phyloP scores from a whole-genome alignment of 1,140 invertebrate genomes.

The Lepeophtheirus salmonis region DNA sequence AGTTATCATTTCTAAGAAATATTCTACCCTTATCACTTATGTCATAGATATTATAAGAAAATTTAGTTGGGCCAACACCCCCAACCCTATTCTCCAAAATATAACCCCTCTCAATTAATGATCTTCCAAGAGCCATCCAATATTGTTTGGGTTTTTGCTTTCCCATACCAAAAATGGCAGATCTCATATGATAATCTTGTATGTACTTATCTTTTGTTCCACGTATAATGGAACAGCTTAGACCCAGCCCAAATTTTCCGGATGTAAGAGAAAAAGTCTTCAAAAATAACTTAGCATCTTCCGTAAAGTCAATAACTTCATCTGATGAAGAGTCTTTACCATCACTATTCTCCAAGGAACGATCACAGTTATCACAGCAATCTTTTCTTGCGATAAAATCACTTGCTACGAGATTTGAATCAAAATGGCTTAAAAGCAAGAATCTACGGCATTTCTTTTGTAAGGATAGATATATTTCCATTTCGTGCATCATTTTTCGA shows the following conservation, averaged over 20 bases:
- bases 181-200: not conserved
- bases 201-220: not conserved
- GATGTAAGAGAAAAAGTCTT: not conserved
- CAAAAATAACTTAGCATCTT: not conserved
- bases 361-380: conserved; percentile 7
- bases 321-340: not conserved
- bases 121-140: conserved; percentile 2
- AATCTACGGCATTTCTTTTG: conserved; percentile 1
- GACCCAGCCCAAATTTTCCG: not conserved
- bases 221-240: not conserved
- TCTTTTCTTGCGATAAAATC: not conserved
- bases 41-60: not conserved
- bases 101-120: not conserved
- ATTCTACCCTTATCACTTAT: not conserved
- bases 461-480: conserved; percentile 11
- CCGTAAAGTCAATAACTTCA: not conserved
- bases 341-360: not conserved
- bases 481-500: conserved; percentile 10
- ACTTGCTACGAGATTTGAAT: not conserved
- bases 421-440: conserved; percentile 7
- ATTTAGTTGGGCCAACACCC: not conserved
- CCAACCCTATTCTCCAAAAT: not conserved
- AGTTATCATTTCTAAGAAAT: not conserved
- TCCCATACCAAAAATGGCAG: not conserved
- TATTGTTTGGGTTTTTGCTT: not conserved